A percentile compares a stretch with the other conserved stretches of the same genome.
Conservation (phyloP, 2,113 vertebrate species). For the Pristiophorus japonicus region DNA sequence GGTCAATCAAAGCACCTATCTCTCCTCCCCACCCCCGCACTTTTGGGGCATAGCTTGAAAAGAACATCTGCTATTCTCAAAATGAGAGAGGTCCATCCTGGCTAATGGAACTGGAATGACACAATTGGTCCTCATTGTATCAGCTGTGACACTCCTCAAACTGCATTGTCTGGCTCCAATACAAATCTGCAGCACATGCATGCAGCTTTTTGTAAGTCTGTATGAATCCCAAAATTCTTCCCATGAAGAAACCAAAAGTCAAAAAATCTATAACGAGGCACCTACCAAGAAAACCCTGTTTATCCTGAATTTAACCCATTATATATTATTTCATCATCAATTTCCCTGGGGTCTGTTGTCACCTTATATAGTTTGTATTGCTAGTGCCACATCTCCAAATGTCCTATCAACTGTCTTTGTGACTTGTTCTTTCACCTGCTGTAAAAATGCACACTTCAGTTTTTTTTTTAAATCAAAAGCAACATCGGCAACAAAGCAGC, state of each 20-base stretch:
- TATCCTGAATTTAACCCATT: neutral
- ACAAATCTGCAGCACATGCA: neutral
- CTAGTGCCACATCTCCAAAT: neutral
- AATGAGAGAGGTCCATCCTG: neutral
- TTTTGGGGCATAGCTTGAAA: neutral
- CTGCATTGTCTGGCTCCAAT: neutral
- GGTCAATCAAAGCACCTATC: neutral
- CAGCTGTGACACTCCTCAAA: neutral
- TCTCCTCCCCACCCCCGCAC: neutral
- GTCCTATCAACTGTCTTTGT: too few relatives aligned
- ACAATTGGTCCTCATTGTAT: neutral
- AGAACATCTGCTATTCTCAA: neutral
- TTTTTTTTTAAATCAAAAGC: too few relatives aligned
- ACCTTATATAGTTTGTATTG: neutral
- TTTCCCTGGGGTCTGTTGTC: neutral
- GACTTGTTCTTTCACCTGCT: too few relatives aligned
- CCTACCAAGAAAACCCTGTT: neutral
- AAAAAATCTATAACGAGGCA: neutral
- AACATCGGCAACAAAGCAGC: too few relatives aligned
- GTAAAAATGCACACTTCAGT: too few relatives aligned
- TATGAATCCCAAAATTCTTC: neutral
- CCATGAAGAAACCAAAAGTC: neutral
- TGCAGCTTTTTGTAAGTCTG: neutral
- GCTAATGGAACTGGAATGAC: neutral
- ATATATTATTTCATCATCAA: neutral